Evolutionary conservation across 2,888 invertebrate species (phyloP), one percentile per base, ranked within the genome.

Genomic region (Cylloceria caligata): DNA sequence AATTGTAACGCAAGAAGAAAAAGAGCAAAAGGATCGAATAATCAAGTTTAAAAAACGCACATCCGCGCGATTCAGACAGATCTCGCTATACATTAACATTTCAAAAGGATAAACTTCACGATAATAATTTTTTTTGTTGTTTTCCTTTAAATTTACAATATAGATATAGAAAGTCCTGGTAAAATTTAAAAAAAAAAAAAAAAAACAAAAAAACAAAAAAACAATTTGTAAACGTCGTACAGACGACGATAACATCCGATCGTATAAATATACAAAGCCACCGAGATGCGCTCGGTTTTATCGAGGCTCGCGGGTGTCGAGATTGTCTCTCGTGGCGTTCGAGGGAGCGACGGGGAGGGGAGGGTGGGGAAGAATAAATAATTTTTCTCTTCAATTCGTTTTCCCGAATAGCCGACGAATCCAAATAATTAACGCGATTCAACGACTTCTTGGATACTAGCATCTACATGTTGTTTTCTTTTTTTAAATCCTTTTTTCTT

Each of bases 231-330:
- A 77, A 36, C 64, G 78, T 69, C 78, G 60, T 60, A 27, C 11
- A 16, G 21, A 77, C 77, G 74, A 77, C 77, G 72, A 81, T 88
- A 89, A 88, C 87, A 88, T 88, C 86, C 85, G 86, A 86, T 86
- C 81, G 86, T 89, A 89, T 87, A 90, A 91, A 91, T 91, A 87
- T 91, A 91, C 89, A 91, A 89, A 89, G 86, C 83, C 86, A 83
- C 83, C 82, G 69, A 45, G 49, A 24, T 9, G 49, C 5, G 6
- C 24, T 52, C 49, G 49, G 3, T 9, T 2, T 21, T 9, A 24
- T n/a, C 21, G 21, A 11, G 11, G 13, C 24, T 39, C 49, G 30
- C 62, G 60, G 39, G 30, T 42, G 34, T 42, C 68, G 62, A 27
- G 19, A 16, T 42, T 42, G 21, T 42, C 34, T 13, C 16, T 11